phyloP scores from a whole-genome alignment of 2,888 invertebrate genomes.

The Pyrgus malvae region DNA sequence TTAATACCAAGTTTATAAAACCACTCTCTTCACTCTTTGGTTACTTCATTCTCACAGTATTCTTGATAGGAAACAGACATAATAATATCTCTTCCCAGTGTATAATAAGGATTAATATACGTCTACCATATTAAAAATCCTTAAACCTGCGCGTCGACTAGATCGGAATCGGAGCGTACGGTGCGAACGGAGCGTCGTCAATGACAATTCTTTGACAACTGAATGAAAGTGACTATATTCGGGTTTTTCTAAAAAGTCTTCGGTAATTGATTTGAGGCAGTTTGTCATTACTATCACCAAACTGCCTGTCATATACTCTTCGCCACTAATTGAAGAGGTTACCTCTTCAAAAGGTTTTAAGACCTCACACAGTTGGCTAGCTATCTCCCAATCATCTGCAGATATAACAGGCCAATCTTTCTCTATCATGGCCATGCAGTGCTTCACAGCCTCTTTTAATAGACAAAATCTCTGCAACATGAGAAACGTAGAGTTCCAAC shows the following conservation, averaged over 20 bases:
- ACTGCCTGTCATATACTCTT: no score
- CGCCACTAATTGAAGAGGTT: background rate
- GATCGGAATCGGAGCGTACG: no score
- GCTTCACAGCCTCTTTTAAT: conserved; percentile 22
- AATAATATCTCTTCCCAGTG: no score
- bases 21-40: no score
- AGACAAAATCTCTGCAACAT: conserved; percentile 28
- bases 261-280: background rate
- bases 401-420: conserved; percentile 14
- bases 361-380: background rate
- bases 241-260: background rate
- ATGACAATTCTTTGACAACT: background rate
- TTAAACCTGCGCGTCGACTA: no score
- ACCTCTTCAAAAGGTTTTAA: background rate
- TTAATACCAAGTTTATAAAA: no score
- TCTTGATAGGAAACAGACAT: no score
- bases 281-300: background rate
- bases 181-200: no score
- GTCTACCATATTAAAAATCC: no score
- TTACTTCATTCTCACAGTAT: no score
- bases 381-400: conserved; percentile 1
- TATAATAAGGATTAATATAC: no score
- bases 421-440: background rate
- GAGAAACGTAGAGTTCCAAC: conserved; percentile 27
- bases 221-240: background rate